Evolutionary conservation across 2,797 vertebrate genomes (phyloP).

Genomic region (Coracias cyanogaster): DNA sequence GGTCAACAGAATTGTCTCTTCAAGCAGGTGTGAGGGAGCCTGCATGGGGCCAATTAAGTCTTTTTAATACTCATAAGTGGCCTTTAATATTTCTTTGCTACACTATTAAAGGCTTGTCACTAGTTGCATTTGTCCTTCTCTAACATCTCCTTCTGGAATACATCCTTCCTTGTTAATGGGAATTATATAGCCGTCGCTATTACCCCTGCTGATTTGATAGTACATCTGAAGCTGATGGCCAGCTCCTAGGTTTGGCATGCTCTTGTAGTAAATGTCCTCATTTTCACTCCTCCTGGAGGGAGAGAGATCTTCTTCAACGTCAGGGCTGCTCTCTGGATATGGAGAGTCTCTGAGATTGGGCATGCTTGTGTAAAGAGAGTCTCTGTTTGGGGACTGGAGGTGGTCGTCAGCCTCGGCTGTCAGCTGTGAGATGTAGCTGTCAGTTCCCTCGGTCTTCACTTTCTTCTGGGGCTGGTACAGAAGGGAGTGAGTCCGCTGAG

Average conservation of each 20-base stretch:
- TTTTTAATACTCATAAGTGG: conserved; percentile 78
- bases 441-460: conserved; percentile 89
- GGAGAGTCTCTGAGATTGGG: conserved; percentile 98
- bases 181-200: conserved; percentile 96
- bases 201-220: conserved; percentile 96
- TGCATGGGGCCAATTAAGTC: conserved; percentile 71
- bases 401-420: conserved; percentile 89
- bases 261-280: conserved; percentile 98
- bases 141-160: conserved; percentile 94
- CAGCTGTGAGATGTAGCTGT: conserved; percentile 90
- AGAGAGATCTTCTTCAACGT: conserved; percentile 91
- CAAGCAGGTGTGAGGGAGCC: conserved; percentile 73
- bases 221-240: conserved; percentile 94
- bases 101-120: conserved; percentile 96
- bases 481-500: conserved; percentile 99
- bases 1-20: conserved; percentile 79
- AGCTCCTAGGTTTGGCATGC: conserved; percentile 97
- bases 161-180: conserved; percentile 94
- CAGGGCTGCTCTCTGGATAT: conserved; percentile 91
- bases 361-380: conserved; percentile 99
- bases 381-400: conserved; percentile 96
- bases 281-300: conserved; percentile 92
- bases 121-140: conserved; percentile 99
- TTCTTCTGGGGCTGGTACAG: conserved; percentile 98
- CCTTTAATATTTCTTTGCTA: conserved; percentile 84